Evolutionary conservation across 2,113 vertebrate genomes (phyloP).

Genomic region (Sterna hirundo): DNA sequence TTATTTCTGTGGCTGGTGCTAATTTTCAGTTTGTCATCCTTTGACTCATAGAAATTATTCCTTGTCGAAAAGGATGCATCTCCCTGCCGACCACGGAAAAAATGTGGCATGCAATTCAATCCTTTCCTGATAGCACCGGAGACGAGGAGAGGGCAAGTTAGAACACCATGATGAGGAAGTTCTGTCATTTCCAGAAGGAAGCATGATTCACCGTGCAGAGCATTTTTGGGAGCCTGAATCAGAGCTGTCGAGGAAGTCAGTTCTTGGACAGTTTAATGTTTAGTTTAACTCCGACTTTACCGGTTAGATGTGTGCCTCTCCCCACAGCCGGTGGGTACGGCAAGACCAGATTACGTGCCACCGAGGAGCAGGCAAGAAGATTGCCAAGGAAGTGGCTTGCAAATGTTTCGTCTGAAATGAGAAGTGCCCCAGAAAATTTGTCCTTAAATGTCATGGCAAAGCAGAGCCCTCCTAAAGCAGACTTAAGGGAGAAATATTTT

Average conservation of each 20-base stretch:
- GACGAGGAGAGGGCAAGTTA: slow-evolving; percentile 69
- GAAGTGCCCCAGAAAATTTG: background rate
- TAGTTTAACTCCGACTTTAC: slow-evolving; percentile 66
- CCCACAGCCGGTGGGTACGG: background rate
- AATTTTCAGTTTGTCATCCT: slow-evolving; percentile 75
- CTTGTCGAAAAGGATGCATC: slow-evolving; percentile 69
- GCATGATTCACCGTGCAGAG: slow-evolving; percentile 72
- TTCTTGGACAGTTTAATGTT: slow-evolving; percentile 76
- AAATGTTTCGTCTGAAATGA: background rate
- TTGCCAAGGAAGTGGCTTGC: background rate
- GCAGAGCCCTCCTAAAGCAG: background rate
- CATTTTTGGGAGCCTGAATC: slow-evolving; percentile 81
- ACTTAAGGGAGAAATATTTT: slow-evolving; percentile 11
- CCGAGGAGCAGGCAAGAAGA: background rate
- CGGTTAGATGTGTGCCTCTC: slow-evolving; percentile 11
- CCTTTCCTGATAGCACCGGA: slow-evolving; percentile 76
- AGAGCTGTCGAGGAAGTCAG: slow-evolving; percentile 81
- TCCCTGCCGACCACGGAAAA: slow-evolving; percentile 75
- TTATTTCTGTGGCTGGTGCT: slow-evolving; percentile 62
- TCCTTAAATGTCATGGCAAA: background rate
- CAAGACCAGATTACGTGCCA: background rate
- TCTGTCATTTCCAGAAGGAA: slow-evolving; percentile 84
- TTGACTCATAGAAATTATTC: slow-evolving; percentile 65
- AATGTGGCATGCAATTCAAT: slow-evolving; percentile 69
- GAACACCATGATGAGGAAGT: slow-evolving; percentile 77